Evolutionary conservation across 2,888 invertebrate genomes (phyloP).

Genomic region (Temnothorax unifasciatus): DNA sequence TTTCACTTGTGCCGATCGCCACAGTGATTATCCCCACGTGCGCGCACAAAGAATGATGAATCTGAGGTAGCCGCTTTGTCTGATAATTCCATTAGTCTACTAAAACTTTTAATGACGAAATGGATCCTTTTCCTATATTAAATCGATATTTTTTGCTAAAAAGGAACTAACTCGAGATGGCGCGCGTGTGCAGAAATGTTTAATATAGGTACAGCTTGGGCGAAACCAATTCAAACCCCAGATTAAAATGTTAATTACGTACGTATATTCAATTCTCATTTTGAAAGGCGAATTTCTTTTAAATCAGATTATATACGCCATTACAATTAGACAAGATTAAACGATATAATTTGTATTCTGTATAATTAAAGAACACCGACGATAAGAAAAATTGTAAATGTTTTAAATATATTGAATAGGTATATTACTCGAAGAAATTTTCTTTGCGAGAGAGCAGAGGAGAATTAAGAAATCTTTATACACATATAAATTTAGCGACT

Average conservation of each 20-base stretch:
- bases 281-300: not conserved
- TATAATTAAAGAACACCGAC: too few relatives aligned
- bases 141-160: conserved; percentile 56
- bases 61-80: conserved; percentile 69
- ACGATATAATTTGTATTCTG: too few relatives aligned
- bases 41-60: conserved; percentile 63
- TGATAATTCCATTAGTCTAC: conserved; percentile 81
- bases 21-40: conserved; percentile 62
- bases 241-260: not conserved
- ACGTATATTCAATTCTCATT: not conserved
- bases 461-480: too few relatives aligned
- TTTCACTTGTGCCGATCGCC: conserved; percentile 58
- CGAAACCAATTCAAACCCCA: not conserved
- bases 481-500: too few relatives aligned
- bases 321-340: too few relatives aligned
- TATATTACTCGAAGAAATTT: too few relatives aligned
- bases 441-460: too few relatives aligned
- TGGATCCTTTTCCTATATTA: conserved; percentile 56
- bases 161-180: conserved; percentile 10
- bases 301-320: too few relatives aligned
- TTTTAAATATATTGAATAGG: too few relatives aligned
- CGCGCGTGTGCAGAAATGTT: conserved; percentile 3
- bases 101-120: conserved; percentile 64
- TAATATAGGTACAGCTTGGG: not conserved
- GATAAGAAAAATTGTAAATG: too few relatives aligned